These are phyloP conservation scores for Boloria selene DNA, from an alignment of 2,888 invertebrate genomes.

Conservation along the genomic window DNA sequence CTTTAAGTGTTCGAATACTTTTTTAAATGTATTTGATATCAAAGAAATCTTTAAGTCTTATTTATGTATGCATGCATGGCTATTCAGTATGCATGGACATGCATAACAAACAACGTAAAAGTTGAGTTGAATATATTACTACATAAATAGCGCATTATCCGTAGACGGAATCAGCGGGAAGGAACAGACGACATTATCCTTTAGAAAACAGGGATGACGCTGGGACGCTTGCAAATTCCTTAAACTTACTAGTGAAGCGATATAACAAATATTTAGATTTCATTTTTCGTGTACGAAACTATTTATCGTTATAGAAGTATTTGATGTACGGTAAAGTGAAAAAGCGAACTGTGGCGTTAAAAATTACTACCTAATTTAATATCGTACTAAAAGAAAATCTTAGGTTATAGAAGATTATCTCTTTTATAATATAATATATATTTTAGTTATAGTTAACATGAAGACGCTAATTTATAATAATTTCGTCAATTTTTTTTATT, in stretches of 20 bases:
- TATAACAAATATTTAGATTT: slow-evolving; percentile 3
- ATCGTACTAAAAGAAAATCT: too few species aligned
- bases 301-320: background rate
- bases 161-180: slow-evolving; percentile 11
- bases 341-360: background rate
- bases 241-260: slow-evolving; percentile 6
- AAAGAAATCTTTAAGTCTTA: too few species aligned
- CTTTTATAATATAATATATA: too few species aligned
- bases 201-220: slow-evolving; percentile 6
- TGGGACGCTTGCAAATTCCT: slow-evolving; percentile 9
- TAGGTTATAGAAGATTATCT: too few species aligned
- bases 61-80: too few species aligned
- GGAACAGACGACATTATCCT: slow-evolving; percentile 16
- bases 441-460: too few species aligned
- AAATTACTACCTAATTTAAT: background rate
- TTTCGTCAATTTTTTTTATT: too few species aligned
- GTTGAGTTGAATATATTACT: slow-evolving; percentile 7
- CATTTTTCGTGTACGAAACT: background rate
- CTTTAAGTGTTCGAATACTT: too few species aligned
- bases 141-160: slow-evolving; percentile 14
- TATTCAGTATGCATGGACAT: background rate
- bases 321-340: background rate
- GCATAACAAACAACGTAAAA: slow-evolving; percentile 2
- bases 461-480: too few species aligned
- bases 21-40: too few species aligned